Base-by-base conservation (phyloP, 2,888 invertebrate species). In the Neoitamus cyanurus region DNA sequence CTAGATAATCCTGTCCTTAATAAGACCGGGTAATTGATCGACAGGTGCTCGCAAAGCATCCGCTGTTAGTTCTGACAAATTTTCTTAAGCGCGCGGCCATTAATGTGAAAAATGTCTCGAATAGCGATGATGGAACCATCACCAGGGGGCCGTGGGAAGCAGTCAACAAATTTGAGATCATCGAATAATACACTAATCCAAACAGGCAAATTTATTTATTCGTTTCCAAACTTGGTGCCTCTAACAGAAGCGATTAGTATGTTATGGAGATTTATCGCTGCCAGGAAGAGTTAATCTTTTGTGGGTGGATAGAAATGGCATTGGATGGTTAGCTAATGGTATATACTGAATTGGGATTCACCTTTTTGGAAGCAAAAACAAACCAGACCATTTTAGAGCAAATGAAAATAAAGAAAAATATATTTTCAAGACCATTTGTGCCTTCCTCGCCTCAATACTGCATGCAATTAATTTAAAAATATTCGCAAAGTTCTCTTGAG, bases 1-100 rank as follows among this genome's bases (percentile, higher is more conserved):
- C 34, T 75, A 42, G 28, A 75, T 37, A 75, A 75, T 75, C 42
- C 42, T 75, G 20, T 37, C 20, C 36, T 15, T 13, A 11, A 37
- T 31, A 36, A 73, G 42, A 73, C 36, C 28, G 20, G 28, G 42
- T 75, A 75, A 75, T 75, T 75, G 13, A 75, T 75, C 42, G 42
- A 20, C 75, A 25, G 28, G 25, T 42, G 37, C n/a, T 9, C 6
- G 20, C 13, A 15, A 75, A 7, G 75, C 11, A 9, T 25, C 15
- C 25, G 42, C 28, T 75, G 42, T 75, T 75, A 37, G 25, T 75
- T 75, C 34, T 3, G 20, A 20, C n/a, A 25, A 42, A 28, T 37
- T 75, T 28, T 28, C 42, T 58, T 58, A 25, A 58, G 58, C 5
- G 58, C 20, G 25, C 58, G 9, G 15, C 7, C 58, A 58, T 58